Evolutionary conservation across 2,113 vertebrate genomes (phyloP).

Genomic region (Hystrix brachyura): DNA sequence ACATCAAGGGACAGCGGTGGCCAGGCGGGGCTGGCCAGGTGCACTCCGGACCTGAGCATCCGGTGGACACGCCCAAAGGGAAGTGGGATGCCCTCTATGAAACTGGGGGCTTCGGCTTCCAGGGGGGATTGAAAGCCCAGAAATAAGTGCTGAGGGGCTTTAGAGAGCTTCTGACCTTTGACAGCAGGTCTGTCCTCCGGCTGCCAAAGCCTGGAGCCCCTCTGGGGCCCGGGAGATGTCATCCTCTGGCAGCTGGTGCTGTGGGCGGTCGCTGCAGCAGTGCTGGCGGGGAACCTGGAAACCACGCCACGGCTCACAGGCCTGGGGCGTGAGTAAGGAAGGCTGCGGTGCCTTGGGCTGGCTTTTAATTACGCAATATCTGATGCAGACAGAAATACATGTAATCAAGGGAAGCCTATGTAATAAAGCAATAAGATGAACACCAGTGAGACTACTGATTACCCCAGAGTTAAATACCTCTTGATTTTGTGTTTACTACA

Average conservation of each 20-base stretch:
- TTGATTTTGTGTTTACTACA: neutral
- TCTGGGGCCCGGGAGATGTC: neutral
- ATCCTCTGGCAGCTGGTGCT: neutral
- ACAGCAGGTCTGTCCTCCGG: neutral
- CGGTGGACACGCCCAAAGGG: neutral
- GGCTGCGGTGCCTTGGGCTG: neutral
- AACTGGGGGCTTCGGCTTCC: neutral
- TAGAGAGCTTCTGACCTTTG: neutral
- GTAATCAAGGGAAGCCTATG: neutral
- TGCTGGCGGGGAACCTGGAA: neutral
- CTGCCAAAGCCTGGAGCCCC: neutral
- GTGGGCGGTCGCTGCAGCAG: accelerated
- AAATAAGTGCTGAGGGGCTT: neutral
- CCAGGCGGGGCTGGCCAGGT: neutral
- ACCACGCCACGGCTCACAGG: neutral
- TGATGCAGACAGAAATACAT: neutral
- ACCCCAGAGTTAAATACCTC: neutral
- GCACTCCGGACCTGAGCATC: neutral
- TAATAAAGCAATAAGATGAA: neutral
- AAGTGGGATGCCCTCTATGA: neutral
- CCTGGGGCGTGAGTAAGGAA: neutral
- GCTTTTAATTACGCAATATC: neutral
- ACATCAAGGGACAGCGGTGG: neutral
- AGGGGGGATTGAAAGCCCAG: neutral
- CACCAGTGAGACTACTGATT: neutral